phyloP scores from a whole-genome alignment of 1,140 invertebrate species.

The Leptopilina boulardi region DNA sequence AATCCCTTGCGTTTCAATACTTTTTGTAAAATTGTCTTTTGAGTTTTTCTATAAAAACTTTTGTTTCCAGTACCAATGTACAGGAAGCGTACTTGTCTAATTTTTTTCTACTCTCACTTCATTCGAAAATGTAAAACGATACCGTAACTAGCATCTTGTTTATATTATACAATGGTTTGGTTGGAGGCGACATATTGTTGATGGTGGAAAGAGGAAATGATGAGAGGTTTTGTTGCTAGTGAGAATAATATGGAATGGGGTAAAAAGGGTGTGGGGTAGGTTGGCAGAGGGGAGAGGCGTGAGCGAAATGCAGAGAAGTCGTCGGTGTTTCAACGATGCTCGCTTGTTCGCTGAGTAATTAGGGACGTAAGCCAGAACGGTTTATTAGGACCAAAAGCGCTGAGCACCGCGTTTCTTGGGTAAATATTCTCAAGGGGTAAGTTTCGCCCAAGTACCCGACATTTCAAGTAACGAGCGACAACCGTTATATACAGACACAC shows the following conservation, averaged over 20 bases:
- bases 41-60: too few species aligned
- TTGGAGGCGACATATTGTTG: too few species aligned
- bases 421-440: slow-evolving; percentile 62
- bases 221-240: slow-evolving; percentile 10
- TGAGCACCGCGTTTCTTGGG: slow-evolving; percentile 51
- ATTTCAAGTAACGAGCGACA: slow-evolving; percentile 44
- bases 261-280: slow-evolving; percentile 27
- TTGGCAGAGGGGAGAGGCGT: slow-evolving; percentile 4
- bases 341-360: slow-evolving; percentile 62
- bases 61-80: too few species aligned
- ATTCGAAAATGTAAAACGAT: too few species aligned
- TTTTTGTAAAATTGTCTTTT: too few species aligned
- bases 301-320: slow-evolving; percentile 26
- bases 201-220: neutral
- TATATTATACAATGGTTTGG: too few species aligned
- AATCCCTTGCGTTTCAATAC: too few species aligned
- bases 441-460: slow-evolving; percentile 55
- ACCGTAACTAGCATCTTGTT: too few species aligned
- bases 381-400: slow-evolving; percentile 65
- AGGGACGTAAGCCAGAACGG: slow-evolving; percentile 57
- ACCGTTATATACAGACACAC: neutral
- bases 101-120: too few species aligned
- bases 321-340: slow-evolving; percentile 44
- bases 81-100: too few species aligned
- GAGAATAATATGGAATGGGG: slow-evolving; percentile 22